These are phyloP conservation scores for Tonatia bakeri DNA, from an alignment of 2,113 vertebrate genomes.

Conservation along the genomic window DNA sequence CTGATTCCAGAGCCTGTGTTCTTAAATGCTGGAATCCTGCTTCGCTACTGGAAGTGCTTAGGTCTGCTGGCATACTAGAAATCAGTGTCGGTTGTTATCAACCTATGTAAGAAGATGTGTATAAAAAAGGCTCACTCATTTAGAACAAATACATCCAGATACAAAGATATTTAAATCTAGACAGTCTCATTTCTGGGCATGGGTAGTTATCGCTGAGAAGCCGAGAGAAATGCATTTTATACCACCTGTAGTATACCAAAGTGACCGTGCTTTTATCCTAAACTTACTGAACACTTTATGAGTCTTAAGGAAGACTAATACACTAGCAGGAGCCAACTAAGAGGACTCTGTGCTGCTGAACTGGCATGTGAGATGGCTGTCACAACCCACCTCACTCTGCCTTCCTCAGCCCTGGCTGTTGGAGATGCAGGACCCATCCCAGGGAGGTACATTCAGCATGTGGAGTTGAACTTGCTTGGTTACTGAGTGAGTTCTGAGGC, in stretches of 20 bases:
- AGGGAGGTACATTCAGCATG: rapidly evolving
- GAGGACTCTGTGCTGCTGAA: neutral
- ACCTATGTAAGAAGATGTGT: neutral
- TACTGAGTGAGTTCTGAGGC: neutral
- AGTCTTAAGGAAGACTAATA: neutral
- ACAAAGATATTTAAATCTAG: neutral
- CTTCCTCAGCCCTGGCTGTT: neutral
- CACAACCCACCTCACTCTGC: neutral
- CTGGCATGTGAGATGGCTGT: neutral
- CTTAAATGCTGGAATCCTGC: neutral
- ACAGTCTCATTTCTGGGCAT: neutral
- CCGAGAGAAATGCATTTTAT: neutral
- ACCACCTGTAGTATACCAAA: neutral
- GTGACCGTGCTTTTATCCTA: neutral
- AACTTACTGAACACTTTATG: neutral
- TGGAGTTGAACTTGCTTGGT: neutral
- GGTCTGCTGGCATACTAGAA: neutral
- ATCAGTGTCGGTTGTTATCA: neutral
- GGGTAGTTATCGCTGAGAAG: neutral
- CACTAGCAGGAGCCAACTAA: neutral
- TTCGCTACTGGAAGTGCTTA: neutral
- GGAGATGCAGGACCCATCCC: neutral
- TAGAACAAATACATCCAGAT: neutral
- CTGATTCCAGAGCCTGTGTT: neutral
- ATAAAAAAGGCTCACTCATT: neutral